These are phyloP conservation scores for Sapajus apella DNA, from an alignment of 2,113 vertebrate species.

Conservation along the genomic window DNA sequence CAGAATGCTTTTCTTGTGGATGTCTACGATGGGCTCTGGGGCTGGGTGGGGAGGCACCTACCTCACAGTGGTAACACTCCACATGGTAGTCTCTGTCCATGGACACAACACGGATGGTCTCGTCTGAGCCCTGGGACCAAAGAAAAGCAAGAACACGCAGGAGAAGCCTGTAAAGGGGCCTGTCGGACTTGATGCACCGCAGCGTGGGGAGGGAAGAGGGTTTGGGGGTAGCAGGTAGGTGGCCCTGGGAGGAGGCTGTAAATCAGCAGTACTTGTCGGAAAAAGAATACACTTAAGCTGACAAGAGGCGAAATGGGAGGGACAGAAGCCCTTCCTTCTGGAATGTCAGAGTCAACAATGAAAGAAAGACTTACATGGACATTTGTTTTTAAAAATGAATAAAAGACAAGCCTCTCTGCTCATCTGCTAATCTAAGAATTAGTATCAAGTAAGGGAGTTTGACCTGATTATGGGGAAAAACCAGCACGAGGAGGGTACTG, in stretches of 20 bases:
- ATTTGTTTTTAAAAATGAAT: not conserved
- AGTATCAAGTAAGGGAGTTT: not conserved
- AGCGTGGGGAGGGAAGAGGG: not conserved
- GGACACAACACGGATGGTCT: slow-evolving; percentile 97
- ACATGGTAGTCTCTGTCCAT: slow-evolving; percentile 98
- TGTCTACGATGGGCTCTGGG: fast-evolving
- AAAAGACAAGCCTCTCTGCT: not conserved
- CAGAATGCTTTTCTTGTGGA: fast-evolving
- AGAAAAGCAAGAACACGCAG: not conserved
- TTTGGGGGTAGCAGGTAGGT: not conserved
- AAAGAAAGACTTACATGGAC: not conserved
- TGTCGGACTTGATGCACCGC: fast-evolving
- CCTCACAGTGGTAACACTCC: slow-evolving; percentile 97
- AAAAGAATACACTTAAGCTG: not conserved
- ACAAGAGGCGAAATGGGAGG: too few species aligned
- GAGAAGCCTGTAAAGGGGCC: not conserved
- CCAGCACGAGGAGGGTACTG: fast-evolving
- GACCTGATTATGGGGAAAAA: not conserved
- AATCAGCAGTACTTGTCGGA: fast-evolving
- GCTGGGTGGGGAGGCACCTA: slow-evolving; percentile 75
- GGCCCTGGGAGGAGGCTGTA: not conserved
- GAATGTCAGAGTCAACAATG: not conserved
- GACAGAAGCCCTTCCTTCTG: not conserved
- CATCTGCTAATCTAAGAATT: not conserved
- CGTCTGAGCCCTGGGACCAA: slow-evolving; percentile 93